Conservation (phyloP, 1,140 invertebrate genomes). For the Delia radicum region DNA sequence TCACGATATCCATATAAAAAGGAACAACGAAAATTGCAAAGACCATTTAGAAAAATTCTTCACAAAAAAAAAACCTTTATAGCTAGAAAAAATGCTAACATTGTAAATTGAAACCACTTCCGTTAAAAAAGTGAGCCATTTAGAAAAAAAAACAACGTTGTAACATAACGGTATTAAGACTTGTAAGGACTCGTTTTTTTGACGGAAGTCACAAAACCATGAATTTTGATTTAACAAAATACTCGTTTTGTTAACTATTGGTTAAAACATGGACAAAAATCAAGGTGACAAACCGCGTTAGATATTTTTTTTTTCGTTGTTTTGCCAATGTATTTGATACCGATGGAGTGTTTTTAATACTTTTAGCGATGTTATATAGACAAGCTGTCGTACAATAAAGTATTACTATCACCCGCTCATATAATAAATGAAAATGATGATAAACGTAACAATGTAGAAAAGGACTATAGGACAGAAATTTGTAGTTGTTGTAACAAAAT, state of each 20-base stretch:
- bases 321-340: neutral
- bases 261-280: neutral
- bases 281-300: slow-evolving; percentile 25
- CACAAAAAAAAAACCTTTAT: neutral
- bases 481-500: too few species aligned
- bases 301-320: neutral
- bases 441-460: neutral
- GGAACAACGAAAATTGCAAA: neutral
- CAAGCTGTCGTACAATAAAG: slow-evolving; percentile 28
- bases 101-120: slow-evolving; percentile 1
- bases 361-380: neutral
- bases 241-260: neutral
- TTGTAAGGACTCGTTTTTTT: neutral
- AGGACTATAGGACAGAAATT: neutral
- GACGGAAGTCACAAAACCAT: slow-evolving; percentile 44
- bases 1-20: neutral
- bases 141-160: neutral
- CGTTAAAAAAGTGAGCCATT: neutral
- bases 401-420: slow-evolving; percentile 17
- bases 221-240: slow-evolving; percentile 50
- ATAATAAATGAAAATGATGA: neutral
- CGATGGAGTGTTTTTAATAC: neutral
- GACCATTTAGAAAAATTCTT: neutral
- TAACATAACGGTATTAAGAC: neutral
- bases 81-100: neutral